phyloP scores from a whole-genome alignment of 2,888 invertebrate genomes.

The Ophion costatus region DNA sequence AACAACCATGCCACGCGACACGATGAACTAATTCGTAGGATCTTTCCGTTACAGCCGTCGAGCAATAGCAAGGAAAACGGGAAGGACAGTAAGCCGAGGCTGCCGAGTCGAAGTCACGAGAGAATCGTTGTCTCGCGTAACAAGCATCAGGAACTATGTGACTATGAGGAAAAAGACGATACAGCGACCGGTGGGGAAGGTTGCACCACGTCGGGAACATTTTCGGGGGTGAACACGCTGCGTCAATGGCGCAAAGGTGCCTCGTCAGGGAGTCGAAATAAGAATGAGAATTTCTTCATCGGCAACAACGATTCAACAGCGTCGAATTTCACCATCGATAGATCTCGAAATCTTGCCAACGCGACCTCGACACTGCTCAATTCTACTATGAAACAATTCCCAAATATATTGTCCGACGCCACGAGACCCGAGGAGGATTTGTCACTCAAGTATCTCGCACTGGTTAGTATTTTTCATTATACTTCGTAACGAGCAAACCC shows the following conservation, averaged over 20 bases:
- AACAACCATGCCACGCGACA: neutral
- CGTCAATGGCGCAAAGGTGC: slow-evolving; percentile 79
- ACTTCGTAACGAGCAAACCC: neutral
- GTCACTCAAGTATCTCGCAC: slow-evolving; percentile 81
- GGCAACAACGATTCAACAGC: slow-evolving; percentile 18
- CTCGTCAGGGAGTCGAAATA: slow-evolving; percentile 68
- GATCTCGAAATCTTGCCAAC: slow-evolving; percentile 25
- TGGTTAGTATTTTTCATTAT: slow-evolving; percentile 76
- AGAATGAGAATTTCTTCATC: slow-evolving; percentile 12
- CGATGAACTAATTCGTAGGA: slow-evolving; percentile 37
- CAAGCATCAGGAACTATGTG: slow-evolving; percentile 42
- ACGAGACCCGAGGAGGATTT: slow-evolving; percentile 79
- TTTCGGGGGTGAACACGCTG: slow-evolving; percentile 74
- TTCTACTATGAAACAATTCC: slow-evolving; percentile 77
- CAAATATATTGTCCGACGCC: slow-evolving; percentile 77
- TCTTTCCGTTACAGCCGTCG: slow-evolving; percentile 65
- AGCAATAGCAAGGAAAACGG: slow-evolving; percentile 58
- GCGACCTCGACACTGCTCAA: slow-evolving; percentile 49
- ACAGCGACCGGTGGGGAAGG: neutral
- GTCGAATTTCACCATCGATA: neutral
- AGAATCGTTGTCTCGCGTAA: slow-evolving; percentile 50
- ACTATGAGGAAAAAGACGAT: slow-evolving; percentile 41
- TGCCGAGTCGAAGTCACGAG: slow-evolving; percentile 39
- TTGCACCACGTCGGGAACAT: slow-evolving; percentile 58
- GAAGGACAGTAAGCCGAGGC: slow-evolving; percentile 46